Percentiles rank a stretch among this genome's conserved stretches.
Conservation (phyloP, 2,113 vertebrate species). For the Megalops atlanticus region DNA sequence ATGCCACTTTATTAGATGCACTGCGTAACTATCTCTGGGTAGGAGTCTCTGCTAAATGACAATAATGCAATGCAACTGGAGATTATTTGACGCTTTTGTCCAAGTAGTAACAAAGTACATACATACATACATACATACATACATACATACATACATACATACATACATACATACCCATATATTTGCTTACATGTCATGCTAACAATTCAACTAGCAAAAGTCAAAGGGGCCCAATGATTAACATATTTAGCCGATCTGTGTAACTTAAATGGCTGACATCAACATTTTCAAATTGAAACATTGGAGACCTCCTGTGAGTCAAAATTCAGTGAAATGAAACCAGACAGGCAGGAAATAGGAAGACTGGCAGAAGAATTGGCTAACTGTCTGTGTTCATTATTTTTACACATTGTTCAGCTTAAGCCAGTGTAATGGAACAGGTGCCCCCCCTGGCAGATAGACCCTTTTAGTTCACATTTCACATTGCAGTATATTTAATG, state of each 20-base stretch:
- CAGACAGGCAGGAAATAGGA: conserved; percentile 26
- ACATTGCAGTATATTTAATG: neutral
- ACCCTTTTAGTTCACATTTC: neutral
- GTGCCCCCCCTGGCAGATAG: neutral
- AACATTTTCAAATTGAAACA: neutral
- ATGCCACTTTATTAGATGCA: too few species aligned
- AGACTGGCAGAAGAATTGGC: conserved; percentile 1
- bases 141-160: too few species aligned
- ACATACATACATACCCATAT: too few species aligned
- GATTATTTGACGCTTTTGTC: too few species aligned
- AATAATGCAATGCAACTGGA: too few species aligned
- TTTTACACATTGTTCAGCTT: neutral
- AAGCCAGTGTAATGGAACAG: neutral
- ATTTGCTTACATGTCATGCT: too few species aligned
- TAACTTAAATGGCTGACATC: too few species aligned
- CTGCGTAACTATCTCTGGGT: too few species aligned
- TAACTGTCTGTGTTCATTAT: neutral
- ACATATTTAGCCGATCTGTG: neutral
- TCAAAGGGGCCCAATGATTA: neutral
- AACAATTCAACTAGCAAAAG: too few species aligned
- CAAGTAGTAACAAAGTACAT: too few species aligned
- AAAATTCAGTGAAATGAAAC: conserved; percentile 19
- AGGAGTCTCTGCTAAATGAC: too few species aligned
- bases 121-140: too few species aligned
- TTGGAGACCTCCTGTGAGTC: neutral